A percentile compares a stretch with the other conserved stretches of the same genome.
These are phyloP conservation scores for Protonibea diacanthus DNA, from an alignment of 2,797 vertebrate genomes.

Conservation along the genomic window DNA sequence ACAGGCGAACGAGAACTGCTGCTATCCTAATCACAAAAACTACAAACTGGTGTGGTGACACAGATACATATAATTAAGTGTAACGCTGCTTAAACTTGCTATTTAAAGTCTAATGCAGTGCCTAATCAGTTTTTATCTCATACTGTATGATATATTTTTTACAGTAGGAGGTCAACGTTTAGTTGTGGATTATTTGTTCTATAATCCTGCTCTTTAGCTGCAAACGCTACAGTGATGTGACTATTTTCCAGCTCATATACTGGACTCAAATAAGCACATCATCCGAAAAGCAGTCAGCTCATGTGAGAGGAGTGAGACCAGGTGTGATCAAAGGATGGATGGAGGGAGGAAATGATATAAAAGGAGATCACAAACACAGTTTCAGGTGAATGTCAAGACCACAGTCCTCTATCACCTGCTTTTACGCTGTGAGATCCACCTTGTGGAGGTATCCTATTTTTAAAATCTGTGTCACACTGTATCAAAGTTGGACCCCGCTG, in stretches of 20 bases:
- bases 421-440: neutral
- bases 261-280: slow-evolving; percentile 26
- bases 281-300: slow-evolving; percentile 18
- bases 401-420: slow-evolving; percentile 15
- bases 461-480: slow-evolving; percentile 18
- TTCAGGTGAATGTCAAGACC: slow-evolving; percentile 17
- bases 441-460: slow-evolving; percentile 24
- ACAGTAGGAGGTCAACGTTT: slow-evolving; percentile 34
- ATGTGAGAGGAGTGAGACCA: slow-evolving; percentile 5
- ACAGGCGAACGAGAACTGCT: neutral
- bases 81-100: slow-evolving; percentile 36
- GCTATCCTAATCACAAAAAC: slow-evolving; percentile 24
- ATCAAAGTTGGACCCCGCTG: slow-evolving; percentile 33
- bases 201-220: slow-evolving; percentile 56
- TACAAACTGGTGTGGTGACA: slow-evolving; percentile 33
- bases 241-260: slow-evolving; percentile 25
- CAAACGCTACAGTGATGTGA: slow-evolving; percentile 29
- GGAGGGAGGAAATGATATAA: slow-evolving; percentile 13
- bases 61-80: slow-evolving; percentile 50
- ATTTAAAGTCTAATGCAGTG: slow-evolving; percentile 22
- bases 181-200: slow-evolving; percentile 70
- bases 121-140: slow-evolving; percentile 15
- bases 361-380: slow-evolving; percentile 30
- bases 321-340: slow-evolving; percentile 14
- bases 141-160: slow-evolving; percentile 11